A percentile compares a stretch with the other conserved stretches of the same genome.
These are phyloP conservation scores for Empis livida DNA, from an alignment of 2,888 invertebrate genomes.

Conservation along the genomic window DNA sequence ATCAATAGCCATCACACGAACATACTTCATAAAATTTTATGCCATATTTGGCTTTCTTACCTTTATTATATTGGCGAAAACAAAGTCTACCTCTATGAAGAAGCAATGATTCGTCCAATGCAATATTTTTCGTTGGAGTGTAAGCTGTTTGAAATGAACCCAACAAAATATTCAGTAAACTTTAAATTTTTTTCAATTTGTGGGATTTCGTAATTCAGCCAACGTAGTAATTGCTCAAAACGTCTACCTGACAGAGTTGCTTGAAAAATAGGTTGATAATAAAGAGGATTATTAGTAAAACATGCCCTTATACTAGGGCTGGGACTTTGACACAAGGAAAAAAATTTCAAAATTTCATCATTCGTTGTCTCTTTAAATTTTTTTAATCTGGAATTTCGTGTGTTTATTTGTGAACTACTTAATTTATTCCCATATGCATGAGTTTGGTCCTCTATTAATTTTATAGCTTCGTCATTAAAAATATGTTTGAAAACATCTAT, in stretches of 20 bases:
- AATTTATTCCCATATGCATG: background rate
- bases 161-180: background rate
- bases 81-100: background rate
- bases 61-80: background rate
- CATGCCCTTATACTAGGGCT: background rate
- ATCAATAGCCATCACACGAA: background rate
- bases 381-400: no score
- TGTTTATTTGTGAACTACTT: background rate
- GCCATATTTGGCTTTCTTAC: background rate
- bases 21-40: slow-evolving; percentile 1
- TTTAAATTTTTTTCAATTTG: background rate
- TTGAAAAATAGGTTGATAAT: background rate
- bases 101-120: background rate
- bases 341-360: background rate
- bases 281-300: background rate
- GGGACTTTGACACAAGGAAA: background rate
- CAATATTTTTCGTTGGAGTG: background rate
- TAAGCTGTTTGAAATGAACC: background rate
- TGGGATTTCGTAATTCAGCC: background rate
- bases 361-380: no score
- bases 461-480: background rate
- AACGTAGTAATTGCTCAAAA: background rate
- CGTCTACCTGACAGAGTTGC: background rate
- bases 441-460: background rate
- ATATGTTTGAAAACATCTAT: background rate